Evolutionary conservation across 2,113 vertebrate species (phyloP).

Genomic region (Melospiza georgiana): DNA sequence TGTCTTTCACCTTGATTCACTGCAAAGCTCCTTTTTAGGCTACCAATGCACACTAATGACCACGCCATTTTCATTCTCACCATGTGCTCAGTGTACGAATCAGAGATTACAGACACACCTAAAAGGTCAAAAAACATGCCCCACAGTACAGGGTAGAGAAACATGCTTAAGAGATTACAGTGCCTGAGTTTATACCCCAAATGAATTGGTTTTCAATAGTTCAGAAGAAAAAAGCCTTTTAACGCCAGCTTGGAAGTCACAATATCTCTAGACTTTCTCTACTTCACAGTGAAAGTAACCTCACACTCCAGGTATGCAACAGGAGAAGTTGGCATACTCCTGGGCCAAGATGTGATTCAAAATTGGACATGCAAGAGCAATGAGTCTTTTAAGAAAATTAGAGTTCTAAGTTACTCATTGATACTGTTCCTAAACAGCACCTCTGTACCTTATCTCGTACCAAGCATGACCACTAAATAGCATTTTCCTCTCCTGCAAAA

Average conservation of each 20-base stretch:
- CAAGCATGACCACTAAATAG: not conserved
- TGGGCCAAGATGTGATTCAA: not conserved
- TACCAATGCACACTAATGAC: not conserved
- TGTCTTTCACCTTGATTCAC: not conserved
- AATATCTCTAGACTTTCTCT: not conserved
- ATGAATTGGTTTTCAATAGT: not conserved
- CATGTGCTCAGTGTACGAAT: not conserved
- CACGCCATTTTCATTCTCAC: not conserved
- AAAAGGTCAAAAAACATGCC: accelerated
- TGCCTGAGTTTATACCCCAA: not conserved
- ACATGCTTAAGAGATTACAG: not conserved
- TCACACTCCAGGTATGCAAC: not conserved
- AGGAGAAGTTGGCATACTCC: not conserved
- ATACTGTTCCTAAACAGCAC: not conserved
- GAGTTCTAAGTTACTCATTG: not conserved
- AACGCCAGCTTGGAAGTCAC: not conserved
- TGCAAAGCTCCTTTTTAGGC: not conserved
- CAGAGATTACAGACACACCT: not conserved
- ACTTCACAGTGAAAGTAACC: accelerated
- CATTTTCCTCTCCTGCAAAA: not conserved
- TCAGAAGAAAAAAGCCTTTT: not conserved
- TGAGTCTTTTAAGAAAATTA: not conserved
- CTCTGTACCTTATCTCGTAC: not conserved
- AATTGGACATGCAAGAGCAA: not conserved
- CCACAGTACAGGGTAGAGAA: not conserved